Base-by-base conservation (phyloP, 2,113 vertebrate genomes). In the Apteryx owenii region DNA sequence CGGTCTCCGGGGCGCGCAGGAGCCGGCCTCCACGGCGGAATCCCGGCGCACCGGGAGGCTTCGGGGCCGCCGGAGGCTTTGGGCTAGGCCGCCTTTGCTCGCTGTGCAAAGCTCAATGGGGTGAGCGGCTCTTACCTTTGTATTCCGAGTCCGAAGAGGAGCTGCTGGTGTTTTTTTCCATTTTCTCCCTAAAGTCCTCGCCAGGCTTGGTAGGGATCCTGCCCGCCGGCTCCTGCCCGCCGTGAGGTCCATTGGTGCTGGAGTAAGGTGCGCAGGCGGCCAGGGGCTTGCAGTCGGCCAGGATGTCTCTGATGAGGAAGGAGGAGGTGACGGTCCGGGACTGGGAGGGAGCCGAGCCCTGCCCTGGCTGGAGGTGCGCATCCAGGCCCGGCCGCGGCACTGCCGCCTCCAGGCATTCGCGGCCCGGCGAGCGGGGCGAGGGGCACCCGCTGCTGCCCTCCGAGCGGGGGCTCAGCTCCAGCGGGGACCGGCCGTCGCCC, bases 251-350 rank as follows among this genome's bases (percentile, higher is more conserved):
- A 95, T 99, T 99, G 92, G 98, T 99, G 96, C 99, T 99, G 71
- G 99, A 99, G 90, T 99, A 99, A 31, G 99, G 99, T 5, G 99
- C 99, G 85, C 99, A 99, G 93, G 99, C 99, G 13, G 99, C 99
- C 79, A 99, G 98, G 5, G 99, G 99, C 75, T 99, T 99, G 97
- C 99, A 99, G 98, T 99, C 99, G 65, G 99, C 99, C 65, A 99
- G 98, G 95, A 99, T 99, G 97, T 99, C 99, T 98, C 99, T 98
- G 98, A 99, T 99, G 91, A 99, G 98, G 98, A 99, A 99, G 85
- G 99, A 99, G 70, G 99, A 99, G 96, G 99, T 99, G 98, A 99
- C 99, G 40, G 99, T 99, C 97, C 99, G 98, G 89, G 99, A 99
- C 97, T 99, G 99, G 56, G 99, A 98, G 20, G 99, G 99, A 44